Evolutionary conservation across 2,113 vertebrate species (phyloP).

Genomic region (Oplegnathus fasciatus): DNA sequence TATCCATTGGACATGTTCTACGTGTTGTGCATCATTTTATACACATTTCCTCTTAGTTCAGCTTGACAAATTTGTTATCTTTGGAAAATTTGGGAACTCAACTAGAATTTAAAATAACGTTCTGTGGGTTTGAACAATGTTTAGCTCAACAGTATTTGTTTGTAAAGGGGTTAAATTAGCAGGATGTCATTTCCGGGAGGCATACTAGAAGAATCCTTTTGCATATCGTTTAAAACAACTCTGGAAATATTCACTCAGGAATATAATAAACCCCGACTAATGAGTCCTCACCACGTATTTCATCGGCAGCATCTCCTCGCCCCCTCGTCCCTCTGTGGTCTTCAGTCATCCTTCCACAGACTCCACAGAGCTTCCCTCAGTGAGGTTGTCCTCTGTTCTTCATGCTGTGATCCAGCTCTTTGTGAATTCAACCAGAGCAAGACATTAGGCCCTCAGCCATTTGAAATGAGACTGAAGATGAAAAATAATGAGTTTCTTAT

Average conservation of each 20-base stretch:
- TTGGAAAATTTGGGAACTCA: neutral
- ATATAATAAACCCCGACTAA: neutral
- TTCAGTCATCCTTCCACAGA: conserved; percentile 42
- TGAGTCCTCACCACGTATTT: neutral
- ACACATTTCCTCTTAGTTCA: neutral
- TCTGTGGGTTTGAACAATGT: neutral
- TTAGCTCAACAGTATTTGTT: neutral
- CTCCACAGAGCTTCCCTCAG: conserved; percentile 60
- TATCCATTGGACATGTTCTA: neutral
- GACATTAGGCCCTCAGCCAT: conserved; percentile 79
- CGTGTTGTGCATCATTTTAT: neutral
- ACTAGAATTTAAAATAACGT: neutral
- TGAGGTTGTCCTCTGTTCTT: conserved; percentile 68
- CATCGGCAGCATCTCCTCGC: conserved; percentile 2
- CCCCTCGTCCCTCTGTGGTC: conserved; percentile 61
- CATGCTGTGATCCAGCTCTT: conserved; percentile 71
- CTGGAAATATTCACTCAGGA: neutral
- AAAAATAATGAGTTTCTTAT: conserved; percentile 88
- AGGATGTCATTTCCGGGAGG: neutral
- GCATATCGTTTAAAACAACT: neutral
- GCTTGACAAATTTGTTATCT: neutral
- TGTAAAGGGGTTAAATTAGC: conserved; percentile 3
- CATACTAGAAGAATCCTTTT: neutral
- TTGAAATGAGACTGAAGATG: conserved; percentile 81
- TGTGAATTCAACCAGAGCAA: conserved; percentile 76